Conservation (phyloP, 2,797 vertebrate genomes). For the Myripristis jacobus region DNA sequence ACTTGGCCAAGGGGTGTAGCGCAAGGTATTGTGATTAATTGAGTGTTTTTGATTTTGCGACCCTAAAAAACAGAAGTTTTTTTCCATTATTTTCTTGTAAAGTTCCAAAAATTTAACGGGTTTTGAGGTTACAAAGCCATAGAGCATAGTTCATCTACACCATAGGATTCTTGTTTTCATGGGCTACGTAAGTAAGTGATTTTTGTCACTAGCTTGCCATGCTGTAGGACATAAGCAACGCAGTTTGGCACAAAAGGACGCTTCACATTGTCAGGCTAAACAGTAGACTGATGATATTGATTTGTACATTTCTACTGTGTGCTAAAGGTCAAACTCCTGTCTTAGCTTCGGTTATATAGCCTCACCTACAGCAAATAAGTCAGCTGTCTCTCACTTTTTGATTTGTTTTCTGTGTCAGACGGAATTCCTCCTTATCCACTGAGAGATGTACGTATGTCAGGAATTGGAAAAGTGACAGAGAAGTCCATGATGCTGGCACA, state of each 20-base stretch:
- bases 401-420: conserved; percentile 1
- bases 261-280: background rate
- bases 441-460: background rate
- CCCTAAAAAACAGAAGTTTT: no score
- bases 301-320: background rate
- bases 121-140: no score
- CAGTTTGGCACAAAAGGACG: background rate
- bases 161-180: background rate
- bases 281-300: background rate
- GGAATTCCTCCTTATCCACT: background rate
- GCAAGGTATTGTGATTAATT: no score
- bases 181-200: background rate
- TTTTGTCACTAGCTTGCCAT: background rate
- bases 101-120: no score
- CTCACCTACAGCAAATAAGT: background rate
- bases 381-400: background rate
- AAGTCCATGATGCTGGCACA: background rate
- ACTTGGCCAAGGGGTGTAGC: no score
- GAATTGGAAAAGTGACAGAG: background rate
- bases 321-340: background rate
- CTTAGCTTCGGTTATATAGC: background rate
- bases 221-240: background rate
- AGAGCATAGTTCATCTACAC: background rate
- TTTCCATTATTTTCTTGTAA: no score
- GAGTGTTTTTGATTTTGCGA: no score